Base-by-base conservation (phyloP, 1,140 invertebrate genomes). In the Linepithema humile region DNA sequence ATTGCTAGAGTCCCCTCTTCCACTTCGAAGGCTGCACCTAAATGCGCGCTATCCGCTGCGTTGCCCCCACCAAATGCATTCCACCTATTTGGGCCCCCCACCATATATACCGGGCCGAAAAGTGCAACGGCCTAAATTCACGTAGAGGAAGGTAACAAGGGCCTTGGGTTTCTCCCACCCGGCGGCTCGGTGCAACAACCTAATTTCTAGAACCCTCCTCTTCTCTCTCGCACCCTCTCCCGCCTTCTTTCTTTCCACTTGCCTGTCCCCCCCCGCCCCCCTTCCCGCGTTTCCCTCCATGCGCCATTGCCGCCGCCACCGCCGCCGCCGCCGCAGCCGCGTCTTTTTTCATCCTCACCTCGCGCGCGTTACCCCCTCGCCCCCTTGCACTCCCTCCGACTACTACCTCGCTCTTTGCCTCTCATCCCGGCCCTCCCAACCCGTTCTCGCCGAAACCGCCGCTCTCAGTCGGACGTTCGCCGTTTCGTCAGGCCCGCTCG, bases 51-150 rank as follows among this genome's bases (percentile, higher is more conserved):
- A 92, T 92, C 91, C 89, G 86, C 72, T 78, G 72, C 67, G 82
- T 23, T 75, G 53, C 74, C 83, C 82, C 87, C 89, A 85, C 88
- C 88, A 87, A 83, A 62, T 75, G 86, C 88, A 90, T 90, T 90
- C 89, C 89, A 88, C 89, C 89, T 90, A 90, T 90, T 90, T 90
- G 84, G 88, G 88, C 86, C 89, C 88, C 89, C 89, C 88, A 90
- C 89, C 86, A 90, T 83, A 40, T 69, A 4, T 65, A 84, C 59
- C 55, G 72, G 89, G 73, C 92, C 93, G 92, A 94, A 94, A 94
- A 94, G 94, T 94, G 93, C 94, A 94, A 94, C 93, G 93, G 93
- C 93, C 93, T 94, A 94, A 94, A 94, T 94, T 94, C 90, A 90
- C 89, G 89, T 87, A 90, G 91, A 90, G 91, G 91, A 92, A 92